These are phyloP conservation scores for Austrofundulus limnaeus DNA, from an alignment of 2,113 vertebrate genomes.

Conservation along the genomic window DNA sequence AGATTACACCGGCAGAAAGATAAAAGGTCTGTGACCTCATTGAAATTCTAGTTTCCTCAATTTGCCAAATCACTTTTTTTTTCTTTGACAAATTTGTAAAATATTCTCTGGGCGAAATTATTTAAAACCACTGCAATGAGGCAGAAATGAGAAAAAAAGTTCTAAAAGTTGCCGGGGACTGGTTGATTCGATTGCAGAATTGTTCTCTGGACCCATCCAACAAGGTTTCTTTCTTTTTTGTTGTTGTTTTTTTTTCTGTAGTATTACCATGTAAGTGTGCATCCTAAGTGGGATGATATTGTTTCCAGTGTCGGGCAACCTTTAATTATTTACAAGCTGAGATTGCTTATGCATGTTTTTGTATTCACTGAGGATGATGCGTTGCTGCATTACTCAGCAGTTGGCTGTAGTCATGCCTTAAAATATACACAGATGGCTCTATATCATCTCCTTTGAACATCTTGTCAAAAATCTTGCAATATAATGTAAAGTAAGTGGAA, in stretches of 20 bases:
- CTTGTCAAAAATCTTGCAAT: not conserved
- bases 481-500: conserved; percentile 16
- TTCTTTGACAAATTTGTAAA: not conserved
- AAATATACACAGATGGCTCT: conserved; percentile 23
- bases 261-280: conserved; percentile 53
- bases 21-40: conserved; percentile 22
- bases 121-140: not conserved
- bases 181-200: conserved; percentile 30
- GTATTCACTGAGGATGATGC: conserved; percentile 11
- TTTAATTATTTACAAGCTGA: conserved; percentile 65
- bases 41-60: not conserved
- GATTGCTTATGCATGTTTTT: conserved; percentile 55
- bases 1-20: conserved; percentile 3
- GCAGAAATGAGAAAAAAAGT: conserved; percentile 6
- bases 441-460: not conserved
- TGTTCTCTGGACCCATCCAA: conserved; percentile 42
- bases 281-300: conserved; percentile 55
- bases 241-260: conserved; percentile 37
- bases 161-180: too few species aligned
- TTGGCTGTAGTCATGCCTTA: conserved; percentile 14
- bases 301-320: conserved; percentile 39
- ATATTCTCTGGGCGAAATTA: conserved; percentile 2
- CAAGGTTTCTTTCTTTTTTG: too few species aligned
- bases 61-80: not conserved
- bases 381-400: conserved; percentile 48